phyloP scores from a whole-genome alignment of 92 coral and sea anemone species.

The Pocillopora meandrina region DNA sequence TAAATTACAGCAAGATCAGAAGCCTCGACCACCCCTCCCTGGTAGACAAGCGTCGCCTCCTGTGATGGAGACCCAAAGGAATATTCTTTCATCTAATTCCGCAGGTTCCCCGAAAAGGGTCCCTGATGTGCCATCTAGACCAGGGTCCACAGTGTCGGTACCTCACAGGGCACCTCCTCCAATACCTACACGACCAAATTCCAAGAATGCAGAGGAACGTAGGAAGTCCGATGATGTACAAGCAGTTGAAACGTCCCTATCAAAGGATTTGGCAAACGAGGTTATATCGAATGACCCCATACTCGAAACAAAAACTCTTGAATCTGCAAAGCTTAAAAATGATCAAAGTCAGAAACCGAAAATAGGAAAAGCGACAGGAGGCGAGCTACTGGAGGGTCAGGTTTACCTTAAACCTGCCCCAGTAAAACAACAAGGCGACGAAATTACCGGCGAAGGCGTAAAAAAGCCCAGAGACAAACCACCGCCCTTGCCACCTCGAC shows the following conservation, averaged over 20 bases:
- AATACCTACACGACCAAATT: slow-evolving; percentile 48
- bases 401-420: not conserved
- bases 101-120: slow-evolving; percentile 24
- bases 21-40: slow-evolving; percentile 54
- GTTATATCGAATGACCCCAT: not conserved
- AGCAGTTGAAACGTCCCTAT: not conserved
- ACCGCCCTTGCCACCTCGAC: slow-evolving; percentile 56
- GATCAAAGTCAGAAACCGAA: not conserved
- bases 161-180: slow-evolving; percentile 57
- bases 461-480: slow-evolving; percentile 22
- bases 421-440: not conserved
- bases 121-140: slow-evolving; percentile 31
- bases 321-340: not conserved
- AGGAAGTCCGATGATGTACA: not conserved
- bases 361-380: not conserved
- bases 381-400: not conserved
- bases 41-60: slow-evolving; percentile 44
- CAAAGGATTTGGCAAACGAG: not conserved
- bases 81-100: slow-evolving; percentile 3
- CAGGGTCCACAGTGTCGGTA: slow-evolving; percentile 19
- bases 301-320: not conserved
- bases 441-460: not conserved
- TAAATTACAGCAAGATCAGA: slow-evolving; percentile 14
- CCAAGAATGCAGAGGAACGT: slow-evolving; percentile 14
- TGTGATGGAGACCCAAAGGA: slow-evolving; percentile 32